These are phyloP conservation scores for Scaptomyza graminum DNA, from an alignment of 1,140 invertebrate species.

Conservation along the genomic window DNA sequence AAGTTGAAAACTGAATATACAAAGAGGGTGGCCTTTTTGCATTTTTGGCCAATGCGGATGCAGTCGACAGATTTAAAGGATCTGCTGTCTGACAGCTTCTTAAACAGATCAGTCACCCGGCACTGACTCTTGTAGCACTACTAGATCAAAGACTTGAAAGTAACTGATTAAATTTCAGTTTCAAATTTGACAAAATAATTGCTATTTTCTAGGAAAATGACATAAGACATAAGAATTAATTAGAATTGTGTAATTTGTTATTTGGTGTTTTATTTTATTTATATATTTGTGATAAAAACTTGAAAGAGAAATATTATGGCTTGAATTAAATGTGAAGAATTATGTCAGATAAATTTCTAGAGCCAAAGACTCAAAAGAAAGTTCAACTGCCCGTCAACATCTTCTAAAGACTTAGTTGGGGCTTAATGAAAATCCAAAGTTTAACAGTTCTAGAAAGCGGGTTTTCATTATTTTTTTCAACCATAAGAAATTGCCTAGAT, in stretches of 20 bases:
- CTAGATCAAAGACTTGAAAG: constrained; percentile 34
- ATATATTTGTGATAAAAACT: too few relatives aligned
- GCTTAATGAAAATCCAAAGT: too few relatives aligned
- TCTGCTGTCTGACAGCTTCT: constrained; percentile 41
- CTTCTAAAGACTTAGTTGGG: too few relatives aligned
- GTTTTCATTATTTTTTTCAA: too few relatives aligned
- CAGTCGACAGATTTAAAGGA: constrained; percentile 46
- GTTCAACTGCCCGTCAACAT: too few relatives aligned
- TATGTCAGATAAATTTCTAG: too few relatives aligned
- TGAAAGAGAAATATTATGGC: too few relatives aligned
- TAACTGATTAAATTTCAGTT: constrained; percentile 21
- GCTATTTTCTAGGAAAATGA: not conserved
- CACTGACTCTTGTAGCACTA: not conserved
- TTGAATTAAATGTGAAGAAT: too few relatives aligned
- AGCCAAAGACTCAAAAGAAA: too few relatives aligned
- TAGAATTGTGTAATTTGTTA: not conserved
- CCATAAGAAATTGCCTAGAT: too few relatives aligned
- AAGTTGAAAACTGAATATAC: not conserved
- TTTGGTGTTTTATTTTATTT: too few relatives aligned
- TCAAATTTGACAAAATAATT: not conserved
- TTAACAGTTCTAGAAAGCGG: too few relatives aligned
- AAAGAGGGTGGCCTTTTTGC: constrained; percentile 1
- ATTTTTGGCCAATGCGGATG: constrained; percentile 22
- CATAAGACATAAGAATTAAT: not conserved
- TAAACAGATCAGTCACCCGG: constrained; percentile 25